Conservation (phyloP, 2,888 invertebrate genomes). For the Xanthia icteritia region DNA sequence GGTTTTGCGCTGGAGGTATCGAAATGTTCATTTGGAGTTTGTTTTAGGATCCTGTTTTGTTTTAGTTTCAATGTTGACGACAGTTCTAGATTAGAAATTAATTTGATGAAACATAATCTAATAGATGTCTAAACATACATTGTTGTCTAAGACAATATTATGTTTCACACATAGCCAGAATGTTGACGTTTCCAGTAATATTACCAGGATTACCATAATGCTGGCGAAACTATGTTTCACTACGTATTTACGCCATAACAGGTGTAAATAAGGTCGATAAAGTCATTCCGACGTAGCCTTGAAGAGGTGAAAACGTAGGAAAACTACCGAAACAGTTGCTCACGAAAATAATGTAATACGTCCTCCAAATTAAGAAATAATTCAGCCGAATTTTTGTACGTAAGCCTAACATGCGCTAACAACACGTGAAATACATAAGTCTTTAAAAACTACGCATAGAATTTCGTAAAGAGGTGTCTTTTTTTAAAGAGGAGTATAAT, state of each 20-base stretch:
- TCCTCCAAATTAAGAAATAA: constrained; percentile 33
- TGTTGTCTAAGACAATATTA: constrained; percentile 45
- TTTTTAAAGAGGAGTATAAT: constrained; percentile 61
- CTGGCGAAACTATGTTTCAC: constrained; percentile 39
- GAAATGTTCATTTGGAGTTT: constrained; percentile 31
- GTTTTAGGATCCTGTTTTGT: constrained; percentile 25
- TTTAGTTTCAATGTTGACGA: constrained; percentile 21
- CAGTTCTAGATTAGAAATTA: constrained; percentile 6
- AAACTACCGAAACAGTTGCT: constrained; percentile 47
- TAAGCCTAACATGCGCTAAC: constrained; percentile 19
- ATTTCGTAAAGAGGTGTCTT: constrained; percentile 63
- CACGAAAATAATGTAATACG: constrained; percentile 49
- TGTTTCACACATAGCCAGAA: constrained; percentile 36
- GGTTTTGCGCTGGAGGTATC: constrained; percentile 25
- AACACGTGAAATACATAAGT: constrained; percentile 40
- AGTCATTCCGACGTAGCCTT: constrained; percentile 50
- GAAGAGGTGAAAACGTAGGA: constrained; percentile 43
- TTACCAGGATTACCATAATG: constrained; percentile 43
- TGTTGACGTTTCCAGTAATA: constrained; percentile 37
- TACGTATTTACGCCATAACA: constrained; percentile 38
- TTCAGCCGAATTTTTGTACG: constrained; percentile 26
- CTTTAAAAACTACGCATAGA: constrained; percentile 57
- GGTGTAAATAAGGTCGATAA: constrained; percentile 61
- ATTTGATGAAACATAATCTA: constrained; percentile 12
- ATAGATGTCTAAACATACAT: constrained; percentile 23